Base-by-base conservation (phyloP, 1,140 invertebrate species). In the Arctopsyche grandis region DNA sequence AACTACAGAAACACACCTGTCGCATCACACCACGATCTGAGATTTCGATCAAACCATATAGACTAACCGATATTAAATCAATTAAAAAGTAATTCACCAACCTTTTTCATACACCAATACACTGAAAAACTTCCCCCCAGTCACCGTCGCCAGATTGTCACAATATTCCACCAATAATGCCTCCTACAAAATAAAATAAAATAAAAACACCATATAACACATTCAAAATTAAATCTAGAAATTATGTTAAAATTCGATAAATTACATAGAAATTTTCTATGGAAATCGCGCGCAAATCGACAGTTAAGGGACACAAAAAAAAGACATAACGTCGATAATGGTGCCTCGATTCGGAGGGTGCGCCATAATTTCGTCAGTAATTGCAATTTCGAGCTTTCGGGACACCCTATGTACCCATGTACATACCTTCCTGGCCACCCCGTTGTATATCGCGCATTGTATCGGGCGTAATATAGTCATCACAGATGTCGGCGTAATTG, bases 401-500 rank as follows among this genome's bases (percentile, higher is more conserved):
- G 19, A 66, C 26, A 44, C 69, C 38, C 48, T 69, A 10, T 16
- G 7, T 60, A 9, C 19, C 21, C 77, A n/a, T n/a, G n/a, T n/a
- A n/a, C 77, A 3, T 24, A 14, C n/a, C 58, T 52, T 58, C 48
- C 77, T 26, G 16, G 1, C 29, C 9, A 60, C 56, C 56, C 56
- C 69, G 7, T 70, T 78, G 69, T 69, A 26, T 66, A 26, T 29
- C 48, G 10, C 16, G 60, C 9, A 66, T 26, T 66, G 19, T 66
- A 26, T 38, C 16, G 19, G 19, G 22, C 16, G 46, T 81, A 81
- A 81, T 79, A 76, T 38, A 80, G 78, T 77, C 81, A 82, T 82
- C 81, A 80, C 81, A 82, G 81, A 82, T 82, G 81, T 77, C 63
- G 56, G 21, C 76, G 79, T 82, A 82, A 82, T 82, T 82, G 81